phyloP scores from a whole-genome alignment of 2,113 vertebrate genomes.

The Pseudopodoces humilis region DNA sequence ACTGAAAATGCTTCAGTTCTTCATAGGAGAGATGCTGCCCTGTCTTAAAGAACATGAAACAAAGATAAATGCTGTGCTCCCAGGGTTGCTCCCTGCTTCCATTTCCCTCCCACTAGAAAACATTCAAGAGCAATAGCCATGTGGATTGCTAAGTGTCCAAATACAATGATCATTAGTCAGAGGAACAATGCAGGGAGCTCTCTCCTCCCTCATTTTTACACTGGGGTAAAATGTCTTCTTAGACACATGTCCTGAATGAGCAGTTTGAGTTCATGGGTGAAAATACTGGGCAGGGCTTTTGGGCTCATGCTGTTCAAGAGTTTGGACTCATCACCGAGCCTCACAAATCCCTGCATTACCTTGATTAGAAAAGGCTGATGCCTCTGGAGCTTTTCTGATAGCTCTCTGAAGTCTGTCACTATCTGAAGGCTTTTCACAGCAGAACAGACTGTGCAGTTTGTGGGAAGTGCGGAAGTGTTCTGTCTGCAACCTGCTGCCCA shows the following conservation, averaged over 20 bases:
- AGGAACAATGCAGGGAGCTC: not conserved
- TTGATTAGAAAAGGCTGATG: conserved; percentile 76
- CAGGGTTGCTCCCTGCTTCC: not conserved
- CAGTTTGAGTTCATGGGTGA: not conserved
- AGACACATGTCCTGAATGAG: not conserved
- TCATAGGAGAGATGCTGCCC: conserved; percentile 62
- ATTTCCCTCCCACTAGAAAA: not conserved
- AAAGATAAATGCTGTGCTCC: not conserved
- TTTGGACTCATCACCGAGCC: not conserved
- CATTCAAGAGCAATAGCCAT: not conserved
- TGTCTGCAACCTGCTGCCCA: conserved; percentile 65
- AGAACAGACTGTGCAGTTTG: conserved; percentile 74
- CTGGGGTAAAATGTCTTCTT: not conserved
- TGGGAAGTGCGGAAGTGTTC: conserved; percentile 55
- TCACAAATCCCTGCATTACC: conserved; percentile 48
- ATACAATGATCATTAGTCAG: not conserved
- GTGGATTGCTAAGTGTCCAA: not conserved
- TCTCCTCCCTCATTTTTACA: not conserved
- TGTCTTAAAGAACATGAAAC: conserved; percentile 55
- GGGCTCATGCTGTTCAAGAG: not conserved
- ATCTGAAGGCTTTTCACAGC: conserved; percentile 59
- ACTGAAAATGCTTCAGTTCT: conserved; percentile 70
- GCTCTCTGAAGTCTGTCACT: conserved; percentile 48
- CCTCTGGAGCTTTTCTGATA: conserved; percentile 60
- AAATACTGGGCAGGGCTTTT: not conserved